Conservation (phyloP, 2,113 vertebrate genomes). For the Nycticebus coucang region DNA sequence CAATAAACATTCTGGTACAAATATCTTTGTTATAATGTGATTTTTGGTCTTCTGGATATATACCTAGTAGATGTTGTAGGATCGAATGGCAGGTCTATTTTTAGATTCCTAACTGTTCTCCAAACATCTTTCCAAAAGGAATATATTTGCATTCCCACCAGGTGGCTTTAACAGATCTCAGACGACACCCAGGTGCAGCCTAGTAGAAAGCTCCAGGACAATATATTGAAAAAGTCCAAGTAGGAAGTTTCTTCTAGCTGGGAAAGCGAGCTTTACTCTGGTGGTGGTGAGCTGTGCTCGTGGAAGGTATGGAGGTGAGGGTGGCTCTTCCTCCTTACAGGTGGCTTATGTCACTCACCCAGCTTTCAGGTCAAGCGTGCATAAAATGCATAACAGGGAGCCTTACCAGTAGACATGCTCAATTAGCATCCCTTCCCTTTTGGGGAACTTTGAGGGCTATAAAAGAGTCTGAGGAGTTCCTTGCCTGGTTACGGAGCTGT, state of each 20-base stretch:
- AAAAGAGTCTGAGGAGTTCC: background rate
- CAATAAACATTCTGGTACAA: no score
- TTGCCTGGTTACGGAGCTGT: background rate
- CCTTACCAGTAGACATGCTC: background rate
- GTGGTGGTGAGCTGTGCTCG: background rate
- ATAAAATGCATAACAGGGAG: background rate
- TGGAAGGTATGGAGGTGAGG: background rate
- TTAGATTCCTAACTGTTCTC: no score
- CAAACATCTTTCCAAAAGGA: no score
- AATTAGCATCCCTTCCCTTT: background rate
- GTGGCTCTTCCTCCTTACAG: background rate
- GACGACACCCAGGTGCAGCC: background rate
- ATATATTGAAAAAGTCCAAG: background rate
- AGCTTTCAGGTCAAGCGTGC: background rate
- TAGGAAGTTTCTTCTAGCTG: background rate
- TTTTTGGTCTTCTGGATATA: no score
- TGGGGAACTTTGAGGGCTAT: background rate
- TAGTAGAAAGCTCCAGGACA: background rate
- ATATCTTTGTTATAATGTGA: no score
- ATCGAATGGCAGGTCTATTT: no score
- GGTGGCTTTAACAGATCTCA: background rate
- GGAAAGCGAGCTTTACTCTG: background rate
- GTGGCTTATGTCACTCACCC: background rate
- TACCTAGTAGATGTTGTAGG: no score
- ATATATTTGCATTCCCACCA: no score